A percentile compares a stretch with the other conserved stretches of the same genome.
These are phyloP conservation scores for Prunella strophiata DNA, from an alignment of 2,797 vertebrate species.

Conservation along the genomic window DNA sequence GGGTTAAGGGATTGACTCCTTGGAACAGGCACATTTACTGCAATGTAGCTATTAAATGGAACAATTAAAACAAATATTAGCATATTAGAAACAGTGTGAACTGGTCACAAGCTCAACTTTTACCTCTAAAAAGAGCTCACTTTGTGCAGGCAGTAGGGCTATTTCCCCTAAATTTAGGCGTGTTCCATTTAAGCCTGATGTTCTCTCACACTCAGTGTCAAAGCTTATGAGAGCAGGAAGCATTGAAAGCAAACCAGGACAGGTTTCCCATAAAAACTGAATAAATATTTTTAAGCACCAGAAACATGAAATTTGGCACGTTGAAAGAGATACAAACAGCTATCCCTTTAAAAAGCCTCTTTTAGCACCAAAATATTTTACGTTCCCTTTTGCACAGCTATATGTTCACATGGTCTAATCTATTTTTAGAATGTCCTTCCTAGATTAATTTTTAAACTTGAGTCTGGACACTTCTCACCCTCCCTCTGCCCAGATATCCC, in stretches of 20 bases:
- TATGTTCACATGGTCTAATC: background rate
- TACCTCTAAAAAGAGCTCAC: background rate
- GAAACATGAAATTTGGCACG: background rate
- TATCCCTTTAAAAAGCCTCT: background rate
- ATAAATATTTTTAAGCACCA: background rate
- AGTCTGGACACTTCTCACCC: background rate
- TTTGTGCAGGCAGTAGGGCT: background rate
- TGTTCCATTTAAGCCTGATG: background rate
- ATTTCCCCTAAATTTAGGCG: background rate
- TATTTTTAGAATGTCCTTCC: constrained; percentile 42
- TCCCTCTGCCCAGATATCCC: background rate
- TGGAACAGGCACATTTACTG: background rate
- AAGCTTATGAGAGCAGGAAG: background rate
- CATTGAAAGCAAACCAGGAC: background rate
- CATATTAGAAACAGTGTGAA: background rate
- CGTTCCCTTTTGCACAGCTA: background rate
- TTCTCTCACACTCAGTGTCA: background rate
- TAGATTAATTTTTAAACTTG: constrained; percentile 33
- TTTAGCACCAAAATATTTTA: background rate
- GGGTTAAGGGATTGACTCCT: background rate
- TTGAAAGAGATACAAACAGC: background rate
- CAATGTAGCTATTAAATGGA: background rate
- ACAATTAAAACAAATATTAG: background rate
- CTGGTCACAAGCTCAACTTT: background rate
- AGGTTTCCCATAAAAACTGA: background rate